Evolutionary conservation across 2,797 vertebrate species (phyloP), one percentile per base, ranked within the genome.

Genomic region (Argyrosomus regius): DNA sequence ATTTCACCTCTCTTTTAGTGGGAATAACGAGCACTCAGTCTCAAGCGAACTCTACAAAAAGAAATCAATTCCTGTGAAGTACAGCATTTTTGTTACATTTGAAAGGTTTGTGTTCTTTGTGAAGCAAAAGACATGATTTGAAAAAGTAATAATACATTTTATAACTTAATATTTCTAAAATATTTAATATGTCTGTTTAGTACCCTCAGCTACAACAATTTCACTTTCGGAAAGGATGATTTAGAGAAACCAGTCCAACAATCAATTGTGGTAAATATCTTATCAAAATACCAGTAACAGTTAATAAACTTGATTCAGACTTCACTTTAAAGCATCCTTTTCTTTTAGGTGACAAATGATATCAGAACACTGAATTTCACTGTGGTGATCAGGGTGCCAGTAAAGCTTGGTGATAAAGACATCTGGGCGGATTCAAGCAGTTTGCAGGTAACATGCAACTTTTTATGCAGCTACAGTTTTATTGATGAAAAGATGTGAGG

Each of bases 151-250:
- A 20, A 13, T 45, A 31, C 12, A 59, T 10, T 46, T 7, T 10
- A 20, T 48, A 16, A 6, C 1, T 4, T 24, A n/a, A 73, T 24
- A 43, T 77, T 57, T 1, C 49, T 24, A 6, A 18, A 72, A 71
- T 39, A 0, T 72, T 72, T 62, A 0, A 43, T 56, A 49, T 81
- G 3, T 85, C 35, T 77, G 0, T 78, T 84, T 84, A 97, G 96
- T 48, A 93, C 96, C 59, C 95, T 91, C 41, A 95, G 89, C 61
- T 96, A 97, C 84, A 88, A 83, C 67, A 97, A 96, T 84, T 97
- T 97, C 87, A 93, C 92, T 4, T 87, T 78, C 22, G 92, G 93
- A 4, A 83, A 89, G 45, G 83, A 90, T 59, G 50, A 92, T 52
- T 64, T 87, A 56, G 79, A 83, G 64, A 94, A 80, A 73, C 60